Percentiles rank a stretch among this genome's conserved stretches.
Conservation (phyloP, 2,888 invertebrate species). For the Perizoma flavofasciatum region DNA sequence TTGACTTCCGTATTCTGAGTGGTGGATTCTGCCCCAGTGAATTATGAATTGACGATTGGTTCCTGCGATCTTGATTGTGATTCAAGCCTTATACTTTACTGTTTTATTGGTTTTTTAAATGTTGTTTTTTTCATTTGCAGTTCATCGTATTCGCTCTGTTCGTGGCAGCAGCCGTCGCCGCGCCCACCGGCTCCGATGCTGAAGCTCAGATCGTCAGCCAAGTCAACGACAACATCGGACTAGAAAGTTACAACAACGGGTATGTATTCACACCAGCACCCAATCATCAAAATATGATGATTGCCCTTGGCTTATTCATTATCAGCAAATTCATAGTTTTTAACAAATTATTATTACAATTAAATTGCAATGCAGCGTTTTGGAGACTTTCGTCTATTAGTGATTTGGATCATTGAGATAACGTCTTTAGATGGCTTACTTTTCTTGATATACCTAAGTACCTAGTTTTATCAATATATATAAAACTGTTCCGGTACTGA, state of each 20-base stretch:
- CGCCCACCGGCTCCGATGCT: constrained; percentile 54
- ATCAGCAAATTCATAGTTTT: neutral
- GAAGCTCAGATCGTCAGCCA: constrained; percentile 50
- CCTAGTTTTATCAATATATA: too few species aligned
- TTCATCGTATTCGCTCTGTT: constrained; percentile 69
- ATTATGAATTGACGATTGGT: neutral
- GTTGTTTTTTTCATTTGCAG: constrained; percentile 48
- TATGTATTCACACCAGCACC: constrained; percentile 47
- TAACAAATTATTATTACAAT: too few species aligned
- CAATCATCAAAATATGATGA: too few species aligned
- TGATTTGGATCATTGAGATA: too few species aligned
- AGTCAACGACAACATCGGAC: constrained; percentile 59
- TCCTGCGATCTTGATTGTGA: neutral
- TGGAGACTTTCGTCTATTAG: too few species aligned
- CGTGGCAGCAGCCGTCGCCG: constrained; percentile 60
- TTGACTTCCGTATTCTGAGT: constrained; percentile 34
- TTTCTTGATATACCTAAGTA: too few species aligned
- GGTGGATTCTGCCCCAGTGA: constrained; percentile 14
- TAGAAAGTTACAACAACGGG: constrained; percentile 57
- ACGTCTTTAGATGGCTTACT: too few species aligned
- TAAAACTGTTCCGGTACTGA: too few species aligned
- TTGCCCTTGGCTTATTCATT: too few species aligned
- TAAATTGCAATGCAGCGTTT: too few species aligned
- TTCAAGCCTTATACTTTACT: neutral
- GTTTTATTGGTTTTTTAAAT: constrained; percentile 7